Base-by-base conservation (phyloP, 2,888 invertebrate genomes). In the Himalopsyche tibetana region DNA sequence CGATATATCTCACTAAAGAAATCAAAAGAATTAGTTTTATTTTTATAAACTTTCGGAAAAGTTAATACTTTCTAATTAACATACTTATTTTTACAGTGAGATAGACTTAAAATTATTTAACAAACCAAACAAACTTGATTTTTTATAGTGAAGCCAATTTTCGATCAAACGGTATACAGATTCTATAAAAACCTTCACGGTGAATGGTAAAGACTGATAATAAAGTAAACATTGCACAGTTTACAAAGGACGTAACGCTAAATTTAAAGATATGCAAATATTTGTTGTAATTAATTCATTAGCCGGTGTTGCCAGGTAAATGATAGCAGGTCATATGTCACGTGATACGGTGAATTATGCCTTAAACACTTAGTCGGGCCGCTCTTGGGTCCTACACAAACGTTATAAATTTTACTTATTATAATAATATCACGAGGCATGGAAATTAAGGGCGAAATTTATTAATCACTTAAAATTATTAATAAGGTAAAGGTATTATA, bases 211-310 rank as follows among this genome's bases (percentile, higher is more conserved):
- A 11, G 9, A n/a, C 63, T 63, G 63, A 63, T 63, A 63, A 63
- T 63, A 19, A 5, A 63, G 19, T 19, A 63, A 63, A 63, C 63
- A 63, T 8, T 63, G 63, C 63, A 28, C 63, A 19, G 63, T 19
- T 63, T 63, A 63, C 63, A 63, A 63, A 63, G 80, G 80, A 80
- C 80, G 11, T 17, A 80, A 9, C 80, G 79, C 80, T 80, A 86
- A 86, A 56, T 86, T 80, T 55, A 80, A 79, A 55, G 69, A 19
- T 63, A 83, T 38, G 86, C 69, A 86, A 86, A 86, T 86, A 83
- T 86, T 86, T 86, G 80, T 55, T 28, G 63, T 86, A 86, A 86
- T 86, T 86, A 86, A 86, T 86, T 86, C 86, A 86, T 83, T 83
- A 86, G 82, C 83, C 80, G 28, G 80, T 42, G 36, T 36, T 80